Conservation (phyloP, 2,113 vertebrate species). For the Deroptyus accipitrinus region DNA sequence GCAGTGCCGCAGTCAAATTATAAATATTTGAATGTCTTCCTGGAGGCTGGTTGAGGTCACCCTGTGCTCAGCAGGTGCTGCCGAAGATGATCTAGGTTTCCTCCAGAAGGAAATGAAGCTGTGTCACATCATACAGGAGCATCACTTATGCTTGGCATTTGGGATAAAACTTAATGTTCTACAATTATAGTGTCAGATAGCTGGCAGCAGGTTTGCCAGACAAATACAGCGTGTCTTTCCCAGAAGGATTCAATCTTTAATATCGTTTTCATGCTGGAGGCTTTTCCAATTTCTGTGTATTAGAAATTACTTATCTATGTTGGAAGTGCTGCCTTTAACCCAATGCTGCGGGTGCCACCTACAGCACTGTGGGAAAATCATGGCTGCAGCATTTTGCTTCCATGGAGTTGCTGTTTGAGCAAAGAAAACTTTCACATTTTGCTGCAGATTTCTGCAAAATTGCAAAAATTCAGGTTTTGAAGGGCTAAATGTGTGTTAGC, state of each 20-base stretch:
- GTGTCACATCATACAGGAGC: neutral
- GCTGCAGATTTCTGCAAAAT: neutral
- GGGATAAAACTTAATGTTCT: slow-evolving; percentile 19
- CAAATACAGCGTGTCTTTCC: slow-evolving; percentile 35
- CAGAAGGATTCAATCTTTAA: slow-evolving; percentile 50
- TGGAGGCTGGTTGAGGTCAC: neutral
- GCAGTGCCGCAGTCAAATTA: neutral
- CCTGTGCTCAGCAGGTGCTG: neutral
- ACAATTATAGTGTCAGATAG: neutral
- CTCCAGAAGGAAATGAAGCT: neutral
- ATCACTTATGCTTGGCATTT: slow-evolving; percentile 8
- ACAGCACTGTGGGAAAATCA: slow-evolving; percentile 4
- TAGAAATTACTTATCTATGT: neutral
- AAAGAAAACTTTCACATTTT: neutral
- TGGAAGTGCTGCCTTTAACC: slow-evolving; percentile 21
- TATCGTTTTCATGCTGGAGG: slow-evolving; percentile 25
- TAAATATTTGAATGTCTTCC: neutral
- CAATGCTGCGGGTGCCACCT: slow-evolving; percentile 28
- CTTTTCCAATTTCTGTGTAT: slow-evolving; percentile 46
- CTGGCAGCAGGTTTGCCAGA: slow-evolving; percentile 34
- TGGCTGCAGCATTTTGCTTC: neutral
- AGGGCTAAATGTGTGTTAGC: neutral
- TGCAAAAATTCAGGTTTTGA: neutral
- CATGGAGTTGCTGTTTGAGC: neutral
- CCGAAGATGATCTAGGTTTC: neutral